phyloP scores from a whole-genome alignment of 2,113 vertebrate species.

The Ceyx margarethae region DNA sequence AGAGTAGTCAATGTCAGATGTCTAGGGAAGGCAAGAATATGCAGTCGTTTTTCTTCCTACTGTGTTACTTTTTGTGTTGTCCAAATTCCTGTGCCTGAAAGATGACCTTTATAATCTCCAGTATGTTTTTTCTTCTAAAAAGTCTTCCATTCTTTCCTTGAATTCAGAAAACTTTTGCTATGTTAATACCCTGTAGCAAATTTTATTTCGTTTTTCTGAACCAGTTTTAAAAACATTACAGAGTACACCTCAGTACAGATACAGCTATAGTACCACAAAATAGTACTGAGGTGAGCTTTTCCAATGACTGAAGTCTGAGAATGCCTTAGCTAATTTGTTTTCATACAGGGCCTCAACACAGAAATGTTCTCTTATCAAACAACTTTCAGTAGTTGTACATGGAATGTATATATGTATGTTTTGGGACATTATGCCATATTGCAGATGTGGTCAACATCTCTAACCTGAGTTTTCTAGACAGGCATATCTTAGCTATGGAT shows the following conservation, averaged over 20 bases:
- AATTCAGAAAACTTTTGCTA: not conserved
- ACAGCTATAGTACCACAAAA: not conserved
- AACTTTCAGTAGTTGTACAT: not conserved
- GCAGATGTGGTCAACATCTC: not conserved
- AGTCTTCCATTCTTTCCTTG: not conserved
- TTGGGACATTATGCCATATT: not conserved
- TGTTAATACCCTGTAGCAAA: not conserved
- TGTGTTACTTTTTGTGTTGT: not conserved
- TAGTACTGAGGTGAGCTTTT: not conserved
- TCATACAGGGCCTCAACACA: not conserved
- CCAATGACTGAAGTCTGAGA: not conserved
- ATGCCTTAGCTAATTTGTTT: not conserved
- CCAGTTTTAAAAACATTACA: not conserved
- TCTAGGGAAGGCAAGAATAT: not conserved
- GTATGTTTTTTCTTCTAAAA: not conserved
- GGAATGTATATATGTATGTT: not conserved
- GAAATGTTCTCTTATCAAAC: not conserved
- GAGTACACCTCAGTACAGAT: not conserved
- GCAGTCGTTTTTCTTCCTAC: not conserved
- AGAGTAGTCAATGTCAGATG: not conserved
- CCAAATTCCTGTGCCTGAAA: not conserved
- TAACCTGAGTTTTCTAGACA: not conserved
- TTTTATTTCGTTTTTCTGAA: not conserved
- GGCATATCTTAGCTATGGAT: not conserved
- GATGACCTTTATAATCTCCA: not conserved